phyloP scores from a whole-genome alignment of 2,797 vertebrate genomes.

The Decapterus maruadsi region DNA sequence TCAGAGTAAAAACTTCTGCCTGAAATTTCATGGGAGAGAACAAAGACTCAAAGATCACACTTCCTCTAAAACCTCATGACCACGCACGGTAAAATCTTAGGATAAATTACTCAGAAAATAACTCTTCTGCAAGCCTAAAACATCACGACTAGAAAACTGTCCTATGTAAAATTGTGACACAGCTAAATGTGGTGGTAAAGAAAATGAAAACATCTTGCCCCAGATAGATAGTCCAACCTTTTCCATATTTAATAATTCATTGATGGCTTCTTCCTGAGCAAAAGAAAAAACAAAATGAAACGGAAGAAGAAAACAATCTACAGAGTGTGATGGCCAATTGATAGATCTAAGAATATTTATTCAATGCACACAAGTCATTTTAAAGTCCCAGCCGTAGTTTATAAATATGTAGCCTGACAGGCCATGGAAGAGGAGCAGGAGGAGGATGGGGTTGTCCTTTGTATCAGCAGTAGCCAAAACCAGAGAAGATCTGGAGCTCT shows the following conservation, averaged over 20 bases:
- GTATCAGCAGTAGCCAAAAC: constrained; percentile 38
- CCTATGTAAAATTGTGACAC: background rate
- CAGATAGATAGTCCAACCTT: constrained; percentile 17
- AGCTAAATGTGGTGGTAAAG: constrained; percentile 16
- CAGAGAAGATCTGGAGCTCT: constrained; percentile 13
- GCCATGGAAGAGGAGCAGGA: constrained; percentile 40
- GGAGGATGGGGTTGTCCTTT: background rate
- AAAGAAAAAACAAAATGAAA: constrained; percentile 14
- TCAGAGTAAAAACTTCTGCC: constrained; percentile 4
- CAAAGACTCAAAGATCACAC: background rate
- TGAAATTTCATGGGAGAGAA: background rate
- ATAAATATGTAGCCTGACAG: constrained; percentile 69
- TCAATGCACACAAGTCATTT: constrained; percentile 57
- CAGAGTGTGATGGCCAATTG: constrained; percentile 22
- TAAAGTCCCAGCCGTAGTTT: constrained; percentile 79
- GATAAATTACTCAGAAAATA: constrained; percentile 18
- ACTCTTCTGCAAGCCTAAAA: constrained; percentile 14
- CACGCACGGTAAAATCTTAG: constrained; percentile 18
- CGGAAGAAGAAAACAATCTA: constrained; percentile 31
- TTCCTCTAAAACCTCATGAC: constrained; percentile 18
- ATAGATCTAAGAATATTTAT: constrained; percentile 26
- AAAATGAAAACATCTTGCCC: constrained; percentile 9
- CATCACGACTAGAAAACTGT: constrained; percentile 2
- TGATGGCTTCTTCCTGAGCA: constrained; percentile 70
- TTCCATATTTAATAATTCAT: constrained; percentile 35